phyloP scores from a whole-genome alignment of 2,888 invertebrate species.

The Drosophila imparisetae region DNA sequence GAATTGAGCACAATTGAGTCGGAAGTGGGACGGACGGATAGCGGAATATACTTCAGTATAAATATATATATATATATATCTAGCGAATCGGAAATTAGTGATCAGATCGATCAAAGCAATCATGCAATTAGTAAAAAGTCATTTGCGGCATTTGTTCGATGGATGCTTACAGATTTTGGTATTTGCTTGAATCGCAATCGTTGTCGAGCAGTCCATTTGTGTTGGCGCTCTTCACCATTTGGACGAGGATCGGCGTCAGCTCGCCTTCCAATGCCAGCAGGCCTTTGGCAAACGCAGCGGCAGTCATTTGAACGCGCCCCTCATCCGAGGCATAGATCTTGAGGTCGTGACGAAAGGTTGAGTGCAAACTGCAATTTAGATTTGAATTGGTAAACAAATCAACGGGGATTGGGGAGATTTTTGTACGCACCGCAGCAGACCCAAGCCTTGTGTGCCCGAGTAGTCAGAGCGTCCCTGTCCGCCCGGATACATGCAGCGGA shows the following conservation, averaged over 20 bases:
- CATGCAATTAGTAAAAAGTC: background rate
- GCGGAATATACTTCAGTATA: background rate
- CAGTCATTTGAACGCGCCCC: constrained; percentile 99
- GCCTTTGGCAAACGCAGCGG: constrained; percentile 99
- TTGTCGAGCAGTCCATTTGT: constrained; percentile 99
- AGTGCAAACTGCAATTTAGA: constrained; percentile 89
- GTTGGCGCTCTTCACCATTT: constrained; percentile 99
- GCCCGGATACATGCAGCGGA: constrained; percentile 99
- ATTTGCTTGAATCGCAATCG: constrained; percentile 98
- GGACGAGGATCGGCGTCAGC: constrained; percentile 98
- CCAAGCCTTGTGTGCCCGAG: constrained; percentile 97
- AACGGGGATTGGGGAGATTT: background rate
- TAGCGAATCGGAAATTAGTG: background rate
- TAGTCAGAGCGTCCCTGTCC: constrained; percentile 97
- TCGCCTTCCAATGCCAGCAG: constrained; percentile 98
- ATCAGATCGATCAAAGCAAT: constrained; percentile 4
- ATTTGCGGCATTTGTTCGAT: background rate
- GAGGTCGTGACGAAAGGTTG: constrained; percentile 98
- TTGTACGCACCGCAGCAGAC: constrained; percentile 89
- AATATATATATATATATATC: background rate
- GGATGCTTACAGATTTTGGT: constrained; percentile 93
- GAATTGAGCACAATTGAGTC: background rate
- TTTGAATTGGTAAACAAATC: background rate
- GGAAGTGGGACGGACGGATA: background rate
- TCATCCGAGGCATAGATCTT: constrained; percentile 99